These are phyloP conservation scores for Heloderma charlesbogerti DNA, from an alignment of 2,113 vertebrate genomes.

Conservation along the genomic window DNA sequence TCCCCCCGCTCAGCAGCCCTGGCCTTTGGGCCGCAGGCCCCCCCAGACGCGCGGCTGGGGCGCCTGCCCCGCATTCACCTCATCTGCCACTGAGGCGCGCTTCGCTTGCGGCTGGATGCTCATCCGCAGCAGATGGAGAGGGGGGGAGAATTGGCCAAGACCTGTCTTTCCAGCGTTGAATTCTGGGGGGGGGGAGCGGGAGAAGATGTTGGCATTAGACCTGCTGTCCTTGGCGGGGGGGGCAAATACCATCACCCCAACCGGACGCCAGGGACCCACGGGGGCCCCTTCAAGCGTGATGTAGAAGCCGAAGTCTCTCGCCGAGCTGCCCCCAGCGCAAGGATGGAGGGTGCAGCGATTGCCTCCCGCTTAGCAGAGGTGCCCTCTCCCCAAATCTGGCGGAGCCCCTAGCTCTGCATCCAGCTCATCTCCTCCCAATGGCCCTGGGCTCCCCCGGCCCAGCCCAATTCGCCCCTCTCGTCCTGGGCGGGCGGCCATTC, in stretches of 20 bases:
- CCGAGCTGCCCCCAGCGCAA: too few relatives aligned
- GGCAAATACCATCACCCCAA: background rate
- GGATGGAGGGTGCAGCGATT: too few relatives aligned
- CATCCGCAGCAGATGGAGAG: background rate
- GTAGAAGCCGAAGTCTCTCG: too few relatives aligned
- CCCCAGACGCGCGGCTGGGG: too few relatives aligned
- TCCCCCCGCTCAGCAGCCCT: too few relatives aligned
- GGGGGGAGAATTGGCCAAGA: background rate
- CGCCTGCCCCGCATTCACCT: background rate
- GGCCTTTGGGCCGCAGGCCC: too few relatives aligned
- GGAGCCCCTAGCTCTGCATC: background rate
- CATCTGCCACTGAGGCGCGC: background rate
- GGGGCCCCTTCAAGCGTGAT: too few relatives aligned
- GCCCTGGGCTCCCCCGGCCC: background rate
- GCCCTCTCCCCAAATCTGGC: background rate
- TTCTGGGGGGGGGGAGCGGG: background rate
- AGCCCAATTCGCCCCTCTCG: background rate
- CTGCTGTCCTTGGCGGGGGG: background rate
- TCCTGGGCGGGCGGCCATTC: background rate
- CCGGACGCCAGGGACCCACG: too few relatives aligned
- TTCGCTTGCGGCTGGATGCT: background rate
- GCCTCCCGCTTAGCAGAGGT: too few relatives aligned
- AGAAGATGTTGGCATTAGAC: background rate
- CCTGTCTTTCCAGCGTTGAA: background rate
- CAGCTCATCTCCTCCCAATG: background rate